Conservation (phyloP, 2,113 vertebrate genomes). For the Spea multiplicata region DNA sequence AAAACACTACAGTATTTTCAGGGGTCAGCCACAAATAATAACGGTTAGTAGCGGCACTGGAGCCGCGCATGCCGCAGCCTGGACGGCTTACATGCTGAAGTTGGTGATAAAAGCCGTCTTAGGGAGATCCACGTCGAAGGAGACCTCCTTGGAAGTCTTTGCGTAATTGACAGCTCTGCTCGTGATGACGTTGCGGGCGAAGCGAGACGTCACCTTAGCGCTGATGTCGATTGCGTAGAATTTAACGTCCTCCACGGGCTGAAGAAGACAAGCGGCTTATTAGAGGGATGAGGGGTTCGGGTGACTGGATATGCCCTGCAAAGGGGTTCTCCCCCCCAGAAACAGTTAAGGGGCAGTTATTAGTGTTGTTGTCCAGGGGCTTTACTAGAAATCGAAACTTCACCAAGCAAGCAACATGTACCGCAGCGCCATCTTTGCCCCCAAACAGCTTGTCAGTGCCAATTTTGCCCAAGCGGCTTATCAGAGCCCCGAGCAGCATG, state of each 20-base stretch:
- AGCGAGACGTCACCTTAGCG: conserved; percentile 81
- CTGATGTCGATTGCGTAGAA: conserved; percentile 86
- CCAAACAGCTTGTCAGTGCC: too few relatives aligned
- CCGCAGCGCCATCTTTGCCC: too few relatives aligned
- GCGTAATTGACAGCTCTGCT: conserved; percentile 82
- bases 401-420: too few relatives aligned
- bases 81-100: conserved; percentile 80
- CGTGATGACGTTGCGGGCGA: conserved; percentile 84
- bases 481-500: too few relatives aligned
- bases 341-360: too few relatives aligned
- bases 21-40: not conserved
- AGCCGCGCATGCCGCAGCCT: not conserved
- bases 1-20: not conserved
- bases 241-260: conserved; percentile 67
- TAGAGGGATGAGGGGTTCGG: too few relatives aligned
- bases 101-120: conserved; percentile 92
- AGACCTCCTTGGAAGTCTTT: conserved; percentile 70
- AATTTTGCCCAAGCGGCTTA: too few relatives aligned
- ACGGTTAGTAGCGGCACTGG: not conserved
- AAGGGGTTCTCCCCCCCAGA: too few relatives aligned
- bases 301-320: too few relatives aligned
- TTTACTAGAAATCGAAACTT: too few relatives aligned
- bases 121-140: conserved; percentile 86
- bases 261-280: conserved; percentile 46
- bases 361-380: too few relatives aligned